phyloP scores from a whole-genome alignment of 2,797 vertebrate genomes.

The Pagetopsis macropterus region DNA sequence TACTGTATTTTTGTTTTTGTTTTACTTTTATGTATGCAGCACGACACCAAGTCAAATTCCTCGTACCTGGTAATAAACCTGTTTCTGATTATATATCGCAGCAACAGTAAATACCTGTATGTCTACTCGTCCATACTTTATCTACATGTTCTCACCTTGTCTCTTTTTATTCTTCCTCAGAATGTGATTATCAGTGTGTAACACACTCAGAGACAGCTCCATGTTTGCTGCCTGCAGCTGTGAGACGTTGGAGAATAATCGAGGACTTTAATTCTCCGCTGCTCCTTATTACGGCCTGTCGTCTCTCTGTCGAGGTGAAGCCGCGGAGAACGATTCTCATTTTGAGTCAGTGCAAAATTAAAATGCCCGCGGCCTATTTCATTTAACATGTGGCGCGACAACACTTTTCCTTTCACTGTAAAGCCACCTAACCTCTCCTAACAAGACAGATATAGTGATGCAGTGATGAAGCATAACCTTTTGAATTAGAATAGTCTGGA shows the following conservation, averaged over 20 bases:
- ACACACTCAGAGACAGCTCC: conserved; percentile 21
- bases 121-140: conserved; percentile 22
- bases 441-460: conserved; percentile 32
- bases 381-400: conserved; percentile 41
- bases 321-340: conserved; percentile 26
- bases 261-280: conserved; percentile 39
- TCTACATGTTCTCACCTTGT: conserved; percentile 4
- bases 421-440: conserved; percentile 32
- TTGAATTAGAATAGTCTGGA: background rate
- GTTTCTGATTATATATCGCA: conserved; percentile 5
- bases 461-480: conserved; percentile 13
- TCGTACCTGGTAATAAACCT: no score
- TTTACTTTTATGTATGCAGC: no score
- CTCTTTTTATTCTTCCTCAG: conserved; percentile 19
- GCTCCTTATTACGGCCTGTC: conserved; percentile 48
- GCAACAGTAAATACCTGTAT: conserved; percentile 1
- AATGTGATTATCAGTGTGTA: conserved; percentile 45
- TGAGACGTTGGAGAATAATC: conserved; percentile 45
- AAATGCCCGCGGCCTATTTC: conserved; percentile 48
- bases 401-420: conserved; percentile 40
- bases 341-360: conserved; percentile 44
- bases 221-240: conserved; percentile 35
- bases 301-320: conserved; percentile 35
- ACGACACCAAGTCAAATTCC: no score
- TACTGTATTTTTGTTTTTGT: no score